A percentile compares a stretch with the other conserved stretches of the same genome.
Conservation (phyloP, 2,113 vertebrate species). For the Noturus placidus region DNA sequence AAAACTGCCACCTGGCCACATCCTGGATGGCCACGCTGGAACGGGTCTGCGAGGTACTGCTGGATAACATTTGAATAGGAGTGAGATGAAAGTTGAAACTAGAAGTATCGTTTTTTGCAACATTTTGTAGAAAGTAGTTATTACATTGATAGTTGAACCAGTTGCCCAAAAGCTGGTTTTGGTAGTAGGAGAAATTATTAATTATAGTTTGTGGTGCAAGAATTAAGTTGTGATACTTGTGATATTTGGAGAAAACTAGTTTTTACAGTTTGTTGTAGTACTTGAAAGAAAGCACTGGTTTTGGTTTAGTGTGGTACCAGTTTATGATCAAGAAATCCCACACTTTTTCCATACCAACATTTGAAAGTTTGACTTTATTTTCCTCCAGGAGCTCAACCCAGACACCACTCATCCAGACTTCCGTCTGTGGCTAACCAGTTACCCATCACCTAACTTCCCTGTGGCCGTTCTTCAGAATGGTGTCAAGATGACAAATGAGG, state of each 20-base stretch:
- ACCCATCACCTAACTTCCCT: conserved; percentile 83
- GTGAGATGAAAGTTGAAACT: not conserved
- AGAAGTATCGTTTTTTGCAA: too few species aligned
- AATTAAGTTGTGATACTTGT: not conserved
- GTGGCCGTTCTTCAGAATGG: conserved; percentile 88
- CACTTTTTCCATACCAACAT: not conserved
- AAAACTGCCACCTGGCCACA: conserved; percentile 89
- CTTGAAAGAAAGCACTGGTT: not conserved
- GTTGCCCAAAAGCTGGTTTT: not conserved
- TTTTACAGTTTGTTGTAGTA: not conserved
- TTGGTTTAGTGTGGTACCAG: not conserved
- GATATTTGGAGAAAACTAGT: not conserved
- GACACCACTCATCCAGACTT: conserved; percentile 86
- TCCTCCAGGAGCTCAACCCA: conserved; percentile 78
- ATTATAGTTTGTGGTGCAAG: not conserved
- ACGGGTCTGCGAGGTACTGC: conserved; percentile 83
- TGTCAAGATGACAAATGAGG: conserved; percentile 91
- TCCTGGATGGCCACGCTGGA: conserved; percentile 90
- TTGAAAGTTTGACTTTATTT: not conserved
- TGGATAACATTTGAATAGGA: not conserved
- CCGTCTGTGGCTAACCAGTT: conserved; percentile 89
- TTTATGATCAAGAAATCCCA: not conserved
- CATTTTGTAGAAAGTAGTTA: not conserved
- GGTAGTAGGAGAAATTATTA: not conserved
- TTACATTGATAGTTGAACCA: not conserved